These are phyloP conservation scores for Catostylus mosaicus DNA, from an alignment of 30 jellyfish, hydroid and myxozoan genomes.

Conservation along the genomic window DNA sequence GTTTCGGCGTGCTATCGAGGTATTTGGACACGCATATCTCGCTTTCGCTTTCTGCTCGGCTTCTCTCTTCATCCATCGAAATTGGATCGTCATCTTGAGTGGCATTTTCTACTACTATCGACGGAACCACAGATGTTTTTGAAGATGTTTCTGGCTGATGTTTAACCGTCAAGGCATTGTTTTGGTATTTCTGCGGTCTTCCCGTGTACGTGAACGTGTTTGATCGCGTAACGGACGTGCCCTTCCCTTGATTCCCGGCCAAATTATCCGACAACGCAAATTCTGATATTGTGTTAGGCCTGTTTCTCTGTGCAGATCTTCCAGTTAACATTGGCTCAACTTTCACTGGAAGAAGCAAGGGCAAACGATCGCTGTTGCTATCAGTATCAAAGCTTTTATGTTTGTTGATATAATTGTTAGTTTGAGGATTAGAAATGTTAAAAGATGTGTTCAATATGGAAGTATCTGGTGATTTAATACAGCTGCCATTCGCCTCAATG, in stretches of 20 bases:
- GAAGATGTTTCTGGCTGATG: background rate
- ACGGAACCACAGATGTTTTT: background rate
- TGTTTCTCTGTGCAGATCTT: background rate
- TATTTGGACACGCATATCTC: slow-evolving; percentile 75
- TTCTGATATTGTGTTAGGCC: slow-evolving; percentile 55
- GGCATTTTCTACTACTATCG: background rate
- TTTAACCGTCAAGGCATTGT: background rate
- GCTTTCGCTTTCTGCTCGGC: slow-evolving; percentile 21
- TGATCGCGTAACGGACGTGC: slow-evolving; percentile 43
- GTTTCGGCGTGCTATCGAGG: slow-evolving; percentile 63
- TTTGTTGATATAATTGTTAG: background rate
- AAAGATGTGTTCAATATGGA: background rate
- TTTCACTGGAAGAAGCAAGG: slow-evolving; percentile 39
- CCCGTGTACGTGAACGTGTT: slow-evolving; percentile 9
- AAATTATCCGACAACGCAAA: background rate
- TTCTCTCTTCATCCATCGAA: slow-evolving; percentile 4
- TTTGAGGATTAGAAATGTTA: background rate
- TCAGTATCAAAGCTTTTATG: background rate
- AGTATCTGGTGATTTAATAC: slow-evolving; percentile 5
- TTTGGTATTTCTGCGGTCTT: slow-evolving; percentile 12
- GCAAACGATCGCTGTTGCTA: background rate
- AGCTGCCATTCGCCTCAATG: slow-evolving; percentile 60
- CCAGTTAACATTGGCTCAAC: slow-evolving; percentile 64
- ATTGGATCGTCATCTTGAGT: slow-evolving; percentile 3
- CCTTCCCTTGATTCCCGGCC: background rate